Conservation (phyloP, 2,113 vertebrate species). For the Lampris megalopsis region DNA sequence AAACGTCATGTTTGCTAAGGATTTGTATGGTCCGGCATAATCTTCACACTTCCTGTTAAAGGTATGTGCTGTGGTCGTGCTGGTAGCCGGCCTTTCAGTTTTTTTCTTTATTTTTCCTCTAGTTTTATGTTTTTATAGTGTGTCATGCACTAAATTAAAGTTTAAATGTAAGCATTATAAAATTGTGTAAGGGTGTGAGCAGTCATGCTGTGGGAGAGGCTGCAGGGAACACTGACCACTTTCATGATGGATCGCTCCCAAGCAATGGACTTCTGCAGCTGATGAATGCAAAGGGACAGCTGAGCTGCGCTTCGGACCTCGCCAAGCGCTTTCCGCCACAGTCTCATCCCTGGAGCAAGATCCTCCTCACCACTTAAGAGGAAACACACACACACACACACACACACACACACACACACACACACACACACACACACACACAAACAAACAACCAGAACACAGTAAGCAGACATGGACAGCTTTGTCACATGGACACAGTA, state of each 20-base stretch:
- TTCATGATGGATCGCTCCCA: conserved; percentile 97
- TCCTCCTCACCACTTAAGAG: conserved; percentile 88
- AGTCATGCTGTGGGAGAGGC: neutral
- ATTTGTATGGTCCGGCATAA: neutral
- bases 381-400: conserved; percentile 33
- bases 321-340: conserved; percentile 88
- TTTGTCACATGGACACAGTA: neutral
- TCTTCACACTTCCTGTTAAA: neutral
- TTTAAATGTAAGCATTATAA: neutral
- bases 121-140: no score
- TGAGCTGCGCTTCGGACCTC: conserved; percentile 89
- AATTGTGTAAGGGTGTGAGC: neutral
- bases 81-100: neutral
- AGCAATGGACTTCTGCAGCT: conserved; percentile 91
- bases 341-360: conserved; percentile 89
- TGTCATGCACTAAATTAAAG: neutral
- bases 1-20: neutral
- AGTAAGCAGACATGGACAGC: neutral
- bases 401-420: conserved; percentile 21
- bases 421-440: neutral
- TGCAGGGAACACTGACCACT: conserved; percentile 86
- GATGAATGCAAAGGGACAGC: conserved; percentile 91
- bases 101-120: neutral
- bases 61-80: neutral
- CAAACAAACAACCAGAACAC: neutral